Evolutionary conservation across 1,140 invertebrate genomes (phyloP), one percentile per base, ranked within the genome.

Genomic region (Halictus rubicundus): DNA sequence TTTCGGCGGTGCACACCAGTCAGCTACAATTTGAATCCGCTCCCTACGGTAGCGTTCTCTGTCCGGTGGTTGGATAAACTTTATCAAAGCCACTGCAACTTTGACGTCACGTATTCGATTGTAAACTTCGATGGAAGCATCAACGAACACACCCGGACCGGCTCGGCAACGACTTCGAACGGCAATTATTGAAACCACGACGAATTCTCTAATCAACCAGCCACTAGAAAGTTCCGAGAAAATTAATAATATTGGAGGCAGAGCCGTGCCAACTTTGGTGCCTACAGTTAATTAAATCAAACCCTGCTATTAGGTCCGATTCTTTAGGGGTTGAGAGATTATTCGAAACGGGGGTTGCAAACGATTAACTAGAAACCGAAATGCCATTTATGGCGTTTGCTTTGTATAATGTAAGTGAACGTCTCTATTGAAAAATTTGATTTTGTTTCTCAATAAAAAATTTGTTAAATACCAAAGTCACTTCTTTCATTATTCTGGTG

Each of bases 11-110:
- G n/a, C 32, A 37, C 80, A 59, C 46, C 68, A 70, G 80, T 72
- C 80, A 57, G 39, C 63, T 63, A n/a, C 80, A 79, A 78, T 82
- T 82, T 68, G 54, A 78, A 21, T 37, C 65, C 6, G 6, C 27
- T 37, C 46, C 10, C 32, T 14, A 23, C 19, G 46, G 42, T 32
- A 54, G 64, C 72, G 46, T 61, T 66, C 80, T 78, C 46, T 77
- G 68, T 72, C 68, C 75, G 61, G 46, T 25, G 63, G 61, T 70
- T 66, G 68, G 80, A 66, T 69, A 81, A 81, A 81, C 61, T 81
- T 81, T 77, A 77, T 65, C 75, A 71, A 81, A 72, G 42, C 75
- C 42, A 32, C 37, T 27, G 9, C 52, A 77, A 78, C 74, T 81
- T 46, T 61, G n/a, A 32, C 66, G 63, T 60, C 60, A 27, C 61